phyloP scores from a whole-genome alignment of 2,113 vertebrate species.

The Tragelaphus scriptus region DNA sequence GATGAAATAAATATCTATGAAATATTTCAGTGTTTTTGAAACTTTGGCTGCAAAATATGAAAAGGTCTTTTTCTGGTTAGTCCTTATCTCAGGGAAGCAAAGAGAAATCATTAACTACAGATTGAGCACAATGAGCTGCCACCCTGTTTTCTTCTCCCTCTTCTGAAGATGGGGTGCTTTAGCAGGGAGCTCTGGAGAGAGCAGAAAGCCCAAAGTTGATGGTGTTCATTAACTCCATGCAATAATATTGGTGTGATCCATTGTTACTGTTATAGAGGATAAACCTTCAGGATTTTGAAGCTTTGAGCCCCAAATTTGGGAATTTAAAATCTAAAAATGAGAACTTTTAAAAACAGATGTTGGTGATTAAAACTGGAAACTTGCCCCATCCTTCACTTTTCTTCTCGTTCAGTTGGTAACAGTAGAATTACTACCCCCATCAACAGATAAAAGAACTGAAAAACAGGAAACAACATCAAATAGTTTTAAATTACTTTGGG shows the following conservation, averaged over 20 bases:
- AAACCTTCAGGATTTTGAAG: background rate
- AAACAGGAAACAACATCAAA: slow-evolving; percentile 70
- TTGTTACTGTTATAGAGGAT: background rate
- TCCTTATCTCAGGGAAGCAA: background rate
- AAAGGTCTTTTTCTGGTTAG: background rate
- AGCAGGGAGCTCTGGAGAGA: background rate
- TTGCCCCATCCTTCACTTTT: slow-evolving; percentile 27
- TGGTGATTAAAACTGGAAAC: slow-evolving; percentile 12
- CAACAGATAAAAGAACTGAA: slow-evolving; percentile 52
- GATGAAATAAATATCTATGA: background rate
- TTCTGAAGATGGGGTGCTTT: background rate
- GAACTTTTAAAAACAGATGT: background rate
- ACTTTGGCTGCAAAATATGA: background rate
- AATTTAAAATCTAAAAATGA: slow-evolving; percentile 15
- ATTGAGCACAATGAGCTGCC: background rate
- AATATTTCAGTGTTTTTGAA: background rate
- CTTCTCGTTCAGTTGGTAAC: slow-evolving; percentile 34
- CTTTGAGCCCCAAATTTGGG: background rate
- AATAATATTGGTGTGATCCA: background rate
- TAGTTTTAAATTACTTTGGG: slow-evolving; percentile 62
- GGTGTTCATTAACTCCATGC: background rate
- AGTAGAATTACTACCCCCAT: slow-evolving; percentile 40
- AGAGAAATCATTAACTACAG: background rate
- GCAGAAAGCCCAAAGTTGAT: background rate
- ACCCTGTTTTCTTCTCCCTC: background rate